A percentile compares a stretch with the other conserved stretches of the same genome.
These are phyloP conservation scores for Listrodromus nycthemerus DNA, from an alignment of 2,888 invertebrate species.

Conservation along the genomic window DNA sequence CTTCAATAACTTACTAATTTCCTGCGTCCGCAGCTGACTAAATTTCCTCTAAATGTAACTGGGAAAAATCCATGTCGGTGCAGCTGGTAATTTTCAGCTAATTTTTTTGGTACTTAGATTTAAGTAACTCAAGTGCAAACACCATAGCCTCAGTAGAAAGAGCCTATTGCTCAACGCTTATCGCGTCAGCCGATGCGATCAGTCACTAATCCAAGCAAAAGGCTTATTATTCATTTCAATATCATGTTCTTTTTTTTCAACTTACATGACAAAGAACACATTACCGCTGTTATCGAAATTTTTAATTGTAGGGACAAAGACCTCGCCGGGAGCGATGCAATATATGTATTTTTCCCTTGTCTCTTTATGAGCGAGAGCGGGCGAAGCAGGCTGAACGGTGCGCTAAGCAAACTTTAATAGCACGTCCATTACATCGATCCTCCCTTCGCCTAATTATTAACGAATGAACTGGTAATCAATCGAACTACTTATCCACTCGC, in stretches of 20 bases:
- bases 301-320: background rate
- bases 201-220: background rate
- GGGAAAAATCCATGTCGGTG: too few relatives aligned
- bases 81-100: too few relatives aligned
- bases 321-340: background rate
- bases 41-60: too few relatives aligned
- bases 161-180: too few relatives aligned
- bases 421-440: slow-evolving; percentile 31
- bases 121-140: too few relatives aligned
- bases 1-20: too few relatives aligned
- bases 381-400: background rate
- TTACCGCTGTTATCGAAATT: background rate
- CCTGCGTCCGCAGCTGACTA: too few relatives aligned
- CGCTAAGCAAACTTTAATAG: background rate
- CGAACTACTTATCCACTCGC: slow-evolving; percentile 54
- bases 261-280: background rate
- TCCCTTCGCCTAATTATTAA: slow-evolving; percentile 55
- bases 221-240: background rate
- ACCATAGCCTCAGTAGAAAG: too few relatives aligned
- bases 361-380: background rate
- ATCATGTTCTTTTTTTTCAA: background rate
- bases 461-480: slow-evolving; percentile 58
- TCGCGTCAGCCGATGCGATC: too few relatives aligned
- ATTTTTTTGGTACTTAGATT: too few relatives aligned
- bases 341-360: slow-evolving; percentile 27